Percentiles rank a stretch among this genome's conserved stretches.
Evolutionary conservation across 2,888 invertebrate species (phyloP).

Genomic region (Agrypnus murinus): DNA sequence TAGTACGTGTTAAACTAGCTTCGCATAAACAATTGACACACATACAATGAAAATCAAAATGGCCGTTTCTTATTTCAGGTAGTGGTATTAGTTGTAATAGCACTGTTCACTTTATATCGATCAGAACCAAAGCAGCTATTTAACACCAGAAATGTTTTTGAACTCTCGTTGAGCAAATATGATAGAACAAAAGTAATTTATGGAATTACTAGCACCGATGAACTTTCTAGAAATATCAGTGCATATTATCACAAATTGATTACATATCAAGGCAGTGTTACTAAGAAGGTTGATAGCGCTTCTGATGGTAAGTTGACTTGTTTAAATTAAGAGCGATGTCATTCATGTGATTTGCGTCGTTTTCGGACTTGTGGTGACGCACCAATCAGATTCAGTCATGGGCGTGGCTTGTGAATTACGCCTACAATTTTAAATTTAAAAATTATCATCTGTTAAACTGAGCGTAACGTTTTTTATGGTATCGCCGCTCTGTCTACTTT

Average conservation of each 20-base stretch:
- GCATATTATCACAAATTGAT: slow-evolving; percentile 58
- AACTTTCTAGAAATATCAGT: slow-evolving; percentile 52
- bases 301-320: slow-evolving; percentile 53
- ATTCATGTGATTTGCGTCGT: too few species aligned
- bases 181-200: slow-evolving; percentile 65
- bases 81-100: neutral
- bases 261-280: slow-evolving; percentile 52
- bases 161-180: slow-evolving; percentile 65
- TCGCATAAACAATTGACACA: neutral
- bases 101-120: slow-evolving; percentile 55
- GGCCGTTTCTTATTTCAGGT: neutral
- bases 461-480: too few species aligned
- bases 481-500: too few species aligned
- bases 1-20: slow-evolving; percentile 1
- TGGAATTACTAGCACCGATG: slow-evolving; percentile 45
- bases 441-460: too few species aligned
- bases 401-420: too few species aligned
- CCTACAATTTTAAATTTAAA: too few species aligned
- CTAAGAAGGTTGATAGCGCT: slow-evolving; percentile 53
- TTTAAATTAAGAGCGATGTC: too few species aligned
- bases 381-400: too few species aligned
- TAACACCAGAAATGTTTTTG: slow-evolving; percentile 53
- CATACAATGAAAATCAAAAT: too few species aligned
- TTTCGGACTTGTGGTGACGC: too few species aligned
- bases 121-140: too few species aligned